Conservation (phyloP, 2,888 invertebrate species). For the Drosophila vallismaia region DNA sequence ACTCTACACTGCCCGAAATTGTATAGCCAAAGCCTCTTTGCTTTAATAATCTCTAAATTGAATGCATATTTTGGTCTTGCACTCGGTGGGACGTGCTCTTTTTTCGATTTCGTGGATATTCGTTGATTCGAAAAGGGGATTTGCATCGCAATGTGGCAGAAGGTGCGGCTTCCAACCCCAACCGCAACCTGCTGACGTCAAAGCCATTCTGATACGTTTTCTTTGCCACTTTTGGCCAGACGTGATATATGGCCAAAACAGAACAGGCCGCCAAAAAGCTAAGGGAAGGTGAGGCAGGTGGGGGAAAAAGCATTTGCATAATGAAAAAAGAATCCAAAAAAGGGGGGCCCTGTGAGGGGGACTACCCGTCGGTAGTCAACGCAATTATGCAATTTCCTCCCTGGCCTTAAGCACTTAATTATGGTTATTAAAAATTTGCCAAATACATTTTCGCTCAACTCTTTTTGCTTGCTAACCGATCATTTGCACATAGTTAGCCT, state of each 20-base stretch:
- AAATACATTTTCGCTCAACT: slow-evolving; percentile 37
- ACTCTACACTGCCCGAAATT: slow-evolving; percentile 39
- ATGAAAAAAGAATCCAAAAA: background rate
- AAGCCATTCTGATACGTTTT: slow-evolving; percentile 39
- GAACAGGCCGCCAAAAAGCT: background rate
- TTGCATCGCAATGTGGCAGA: background rate
- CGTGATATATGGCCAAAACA: slow-evolving; percentile 42
- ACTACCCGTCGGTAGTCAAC: slow-evolving; percentile 2
- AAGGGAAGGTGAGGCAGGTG: no score
- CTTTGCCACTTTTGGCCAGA: slow-evolving; percentile 34
- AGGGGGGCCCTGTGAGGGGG: background rate
- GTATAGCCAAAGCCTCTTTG: background rate
- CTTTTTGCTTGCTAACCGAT: slow-evolving; percentile 12
- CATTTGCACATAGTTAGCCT: slow-evolving; percentile 42
- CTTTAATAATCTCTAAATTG: background rate
- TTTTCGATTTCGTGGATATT: slow-evolving; percentile 3
- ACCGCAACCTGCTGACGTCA: background rate
- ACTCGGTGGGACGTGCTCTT: background rate
- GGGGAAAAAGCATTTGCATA: slow-evolving; percentile 18
- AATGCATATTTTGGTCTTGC: background rate
- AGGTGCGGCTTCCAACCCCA: background rate
- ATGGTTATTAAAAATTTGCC: slow-evolving; percentile 56
- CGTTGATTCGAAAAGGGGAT: background rate
- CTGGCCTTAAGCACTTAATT: slow-evolving; percentile 50
- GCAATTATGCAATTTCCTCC: slow-evolving; percentile 37